Evolutionary conservation across 53 echinoderm and acorn worm genomes (phyloP).

Genomic region (Holothuria leucospilota): DNA sequence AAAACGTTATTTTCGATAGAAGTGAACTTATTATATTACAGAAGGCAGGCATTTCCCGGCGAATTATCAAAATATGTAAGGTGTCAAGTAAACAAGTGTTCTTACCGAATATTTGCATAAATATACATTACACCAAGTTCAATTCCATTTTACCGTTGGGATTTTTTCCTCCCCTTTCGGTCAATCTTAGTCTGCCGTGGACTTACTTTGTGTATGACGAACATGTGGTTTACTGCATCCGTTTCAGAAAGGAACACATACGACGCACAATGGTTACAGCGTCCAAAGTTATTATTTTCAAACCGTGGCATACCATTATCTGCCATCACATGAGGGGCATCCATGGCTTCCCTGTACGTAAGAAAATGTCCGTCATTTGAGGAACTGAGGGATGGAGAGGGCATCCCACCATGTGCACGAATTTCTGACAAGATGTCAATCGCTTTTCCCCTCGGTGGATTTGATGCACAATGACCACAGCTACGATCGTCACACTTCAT

Average conservation of each 20-base stretch:
- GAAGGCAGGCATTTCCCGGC: too few relatives aligned
- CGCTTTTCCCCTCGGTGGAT: background rate
- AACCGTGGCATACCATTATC: slow-evolving; percentile 22
- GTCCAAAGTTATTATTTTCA: slow-evolving; percentile 12
- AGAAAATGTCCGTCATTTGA: background rate
- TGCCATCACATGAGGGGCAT: background rate
- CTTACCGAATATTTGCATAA: too few relatives aligned
- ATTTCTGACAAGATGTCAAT: background rate
- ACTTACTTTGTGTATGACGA: slow-evolving; percentile 6
- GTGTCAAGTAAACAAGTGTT: too few relatives aligned
- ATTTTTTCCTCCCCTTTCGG: too few relatives aligned
- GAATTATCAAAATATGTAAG: too few relatives aligned
- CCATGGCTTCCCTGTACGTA: slow-evolving; percentile 18
- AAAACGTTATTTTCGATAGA: too few relatives aligned
- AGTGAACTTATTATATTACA: too few relatives aligned
- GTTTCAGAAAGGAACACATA: slow-evolving; percentile 26
- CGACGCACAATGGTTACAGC: background rate
- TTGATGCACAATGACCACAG: slow-evolving; percentile 1
- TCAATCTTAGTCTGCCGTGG: background rate
- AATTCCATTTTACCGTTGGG: too few relatives aligned
- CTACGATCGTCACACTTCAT: slow-evolving; percentile 5
- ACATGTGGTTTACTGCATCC: slow-evolving; percentile 21
- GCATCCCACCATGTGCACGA: slow-evolving; percentile 2
- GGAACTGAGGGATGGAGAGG: slow-evolving; percentile 21
- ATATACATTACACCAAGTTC: too few relatives aligned